These are phyloP conservation scores for Naja naja DNA, from an alignment of 2,113 vertebrate species.

Conservation along the genomic window DNA sequence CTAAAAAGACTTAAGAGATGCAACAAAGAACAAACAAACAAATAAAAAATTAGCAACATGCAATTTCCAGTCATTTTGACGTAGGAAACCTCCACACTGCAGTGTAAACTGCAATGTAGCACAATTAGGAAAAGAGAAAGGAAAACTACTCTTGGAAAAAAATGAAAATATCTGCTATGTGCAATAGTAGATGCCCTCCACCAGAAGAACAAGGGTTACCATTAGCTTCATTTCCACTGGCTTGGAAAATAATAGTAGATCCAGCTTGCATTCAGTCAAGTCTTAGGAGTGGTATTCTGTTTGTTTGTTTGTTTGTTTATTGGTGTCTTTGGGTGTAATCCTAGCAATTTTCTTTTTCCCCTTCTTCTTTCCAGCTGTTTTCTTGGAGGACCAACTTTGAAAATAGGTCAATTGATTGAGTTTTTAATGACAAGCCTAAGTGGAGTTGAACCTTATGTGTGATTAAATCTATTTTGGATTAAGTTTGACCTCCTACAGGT, in stretches of 20 bases:
- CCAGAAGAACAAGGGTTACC: not conserved
- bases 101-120: not conserved
- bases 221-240: not conserved
- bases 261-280: not conserved
- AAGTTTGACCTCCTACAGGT: not conserved
- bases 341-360: not conserved
- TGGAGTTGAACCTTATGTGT: not conserved
- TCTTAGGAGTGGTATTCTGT: not conserved
- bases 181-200: not conserved
- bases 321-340: not conserved
- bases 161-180: not conserved
- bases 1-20: not conserved
- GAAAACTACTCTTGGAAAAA: not conserved
- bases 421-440: not conserved
- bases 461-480: not conserved
- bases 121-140: not conserved
- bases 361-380: not conserved
- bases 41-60: not conserved
- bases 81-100: not conserved
- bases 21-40: too few species aligned
- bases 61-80: not conserved
- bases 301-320: not conserved
- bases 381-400: not conserved
- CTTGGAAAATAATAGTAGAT: not conserved
- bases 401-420: not conserved